Base-by-base conservation (phyloP, 2,797 vertebrate species). In the Trachops cirrhosus region DNA sequence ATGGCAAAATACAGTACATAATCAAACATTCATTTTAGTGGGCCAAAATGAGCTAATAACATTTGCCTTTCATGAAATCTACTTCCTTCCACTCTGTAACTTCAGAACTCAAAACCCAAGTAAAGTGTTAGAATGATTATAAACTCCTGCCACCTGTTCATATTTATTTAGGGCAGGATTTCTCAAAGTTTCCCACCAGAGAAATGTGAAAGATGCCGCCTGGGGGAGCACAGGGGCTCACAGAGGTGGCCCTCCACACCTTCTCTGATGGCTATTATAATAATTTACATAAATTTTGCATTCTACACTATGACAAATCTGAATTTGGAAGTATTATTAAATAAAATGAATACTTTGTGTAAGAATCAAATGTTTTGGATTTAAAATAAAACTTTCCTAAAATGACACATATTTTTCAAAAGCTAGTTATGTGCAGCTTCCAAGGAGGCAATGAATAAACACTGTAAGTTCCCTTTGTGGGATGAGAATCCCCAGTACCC, bases 21-120 rank as follows among this genome's bases (percentile, higher is more conserved):
- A 89, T 75, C 48, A 94, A 95, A 64, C 75, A 87, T 82, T 95
- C 52, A 89, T 80, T 94, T 95, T 91, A 74, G 16, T 79, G 32
- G 24, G 77, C 37, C 86, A 95, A 96, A 86, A 2, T 73, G 57
- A 91, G 79, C 74, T 95, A 94, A 93, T 89, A 94, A 92, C 93
- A 90, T 54, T 83, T 79, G n/a, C 26, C 68, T 91, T 96, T 96
- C 89, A 86, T 86, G 21, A 96, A 95, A 71, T 83, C 78, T 97
- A 50, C 64, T 92, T 96, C 74, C 83, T 95, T 94, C 37, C 21
- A 82, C 46, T 93, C 37, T 7, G 21, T 67, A 94, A 96, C 64
- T 95, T 95, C 39, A 93, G 48, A 96, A 89, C 44, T 93, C 84
- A 96, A 97, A 95, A 68, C 29, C 52, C 77, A 89, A 67, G 64